Evolutionary conservation across 2,797 vertebrate species (phyloP), one percentile per base, ranked within the genome.

Genomic region (Morelia viridis): DNA sequence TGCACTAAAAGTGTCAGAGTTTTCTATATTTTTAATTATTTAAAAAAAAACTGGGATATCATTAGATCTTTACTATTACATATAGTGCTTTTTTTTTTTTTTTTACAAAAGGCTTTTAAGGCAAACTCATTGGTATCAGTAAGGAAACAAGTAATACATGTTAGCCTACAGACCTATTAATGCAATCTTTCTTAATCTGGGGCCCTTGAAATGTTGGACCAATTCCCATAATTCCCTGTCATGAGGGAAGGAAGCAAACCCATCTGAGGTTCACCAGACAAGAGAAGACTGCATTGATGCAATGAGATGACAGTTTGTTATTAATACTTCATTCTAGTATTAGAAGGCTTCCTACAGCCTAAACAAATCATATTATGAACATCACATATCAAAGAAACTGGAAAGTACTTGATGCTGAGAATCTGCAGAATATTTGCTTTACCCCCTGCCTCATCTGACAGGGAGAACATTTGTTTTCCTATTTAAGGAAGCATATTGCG

Each of bases 21-120:
- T 89, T 53, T 58, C 65, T 85, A 60, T 71, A 68, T 84, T 68
- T 0, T 76, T 8, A 7, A 41, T 76, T 71, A n/a, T 0, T 68
- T 7, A 31, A 71, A 8, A 41, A 41, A 35, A 3, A 5, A 1
- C 1, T n/a, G 68, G 87, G 91, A 94, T 93, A 93, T 90, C 76
- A 60, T 60, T 22, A 90, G 94, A 94, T 95, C 93, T 88, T 13
- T 11, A 92, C 35, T 22, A 90, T 83, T 89, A 80, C 71, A 6
- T 62, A 86, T 31, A 87, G 65, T 80, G 1, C 22, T 76, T 2
- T 4, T 89, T 94, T 91, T 3, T 85, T 80, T 2, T 2, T 88
- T 94, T 91, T 4, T 76, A 93, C 28, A 5, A 62, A 13, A 93
- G 76, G 93, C 50, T 65, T 95, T 94, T 94, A 95, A 95, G 92